Evolutionary conservation across 2,888 invertebrate species (phyloP).

Genomic region (Pollenia amentaria): DNA sequence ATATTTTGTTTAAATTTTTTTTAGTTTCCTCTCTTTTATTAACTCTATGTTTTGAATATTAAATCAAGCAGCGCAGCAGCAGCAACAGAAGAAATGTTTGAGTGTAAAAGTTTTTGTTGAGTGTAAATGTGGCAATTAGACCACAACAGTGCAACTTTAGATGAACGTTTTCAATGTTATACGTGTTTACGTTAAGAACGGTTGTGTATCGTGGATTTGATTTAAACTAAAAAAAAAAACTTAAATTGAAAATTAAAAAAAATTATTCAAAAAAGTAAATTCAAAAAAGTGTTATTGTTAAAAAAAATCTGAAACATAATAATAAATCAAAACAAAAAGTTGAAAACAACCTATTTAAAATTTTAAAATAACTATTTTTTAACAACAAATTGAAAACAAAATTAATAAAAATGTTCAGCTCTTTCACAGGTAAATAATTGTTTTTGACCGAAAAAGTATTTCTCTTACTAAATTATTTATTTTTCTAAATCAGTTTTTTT

Average conservation of each 20-base stretch:
- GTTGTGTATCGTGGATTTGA: conserved; percentile 75
- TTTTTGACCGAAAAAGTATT: conserved; percentile 24
- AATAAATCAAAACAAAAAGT: conserved; percentile 39
- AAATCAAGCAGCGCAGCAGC: conserved; percentile 27
- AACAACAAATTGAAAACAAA: conserved; percentile 38
- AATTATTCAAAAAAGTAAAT: conserved; percentile 46
- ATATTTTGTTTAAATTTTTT: too few relatives aligned
- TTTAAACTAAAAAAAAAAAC: conserved; percentile 36
- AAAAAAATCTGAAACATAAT: conserved; percentile 42
- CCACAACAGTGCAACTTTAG: conserved; percentile 49
- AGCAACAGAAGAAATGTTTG: conserved; percentile 13
- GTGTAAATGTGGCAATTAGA: conserved; percentile 40
- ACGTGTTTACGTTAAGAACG: conserved; percentile 80
- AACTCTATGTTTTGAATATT: neutral
- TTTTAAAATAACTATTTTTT: conserved; percentile 14
- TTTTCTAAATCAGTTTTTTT: conserved; percentile 6
- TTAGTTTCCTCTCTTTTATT: too few relatives aligned
- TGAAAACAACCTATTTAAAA: conserved; percentile 50
- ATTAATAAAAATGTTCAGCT: conserved; percentile 82
- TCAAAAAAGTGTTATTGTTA: conserved; percentile 15
- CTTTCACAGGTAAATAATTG: conserved; percentile 83
- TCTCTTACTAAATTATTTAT: neutral
- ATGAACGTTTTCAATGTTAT: conserved; percentile 74
- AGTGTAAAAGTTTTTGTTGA: conserved; percentile 37
- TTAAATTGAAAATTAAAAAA: conserved; percentile 11